Percentiles rank a stretch among this genome's conserved stretches.
phyloP scores from a whole-genome alignment of 2,888 invertebrate genomes.

The Andrena marginata region DNA sequence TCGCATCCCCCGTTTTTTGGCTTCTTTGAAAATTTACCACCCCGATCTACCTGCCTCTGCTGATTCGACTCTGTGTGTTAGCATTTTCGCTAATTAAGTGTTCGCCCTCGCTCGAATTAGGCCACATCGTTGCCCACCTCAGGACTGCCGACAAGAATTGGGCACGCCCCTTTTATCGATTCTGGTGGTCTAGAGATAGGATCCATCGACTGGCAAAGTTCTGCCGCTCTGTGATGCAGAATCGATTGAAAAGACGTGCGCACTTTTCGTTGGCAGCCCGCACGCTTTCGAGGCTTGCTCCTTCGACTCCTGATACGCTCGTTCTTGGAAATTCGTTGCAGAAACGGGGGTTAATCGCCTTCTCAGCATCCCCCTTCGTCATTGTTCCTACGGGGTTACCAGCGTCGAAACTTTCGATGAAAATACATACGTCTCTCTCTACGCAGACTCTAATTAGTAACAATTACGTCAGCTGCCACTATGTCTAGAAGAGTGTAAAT shows the following conservation, averaged over 20 bases:
- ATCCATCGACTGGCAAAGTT: neutral
- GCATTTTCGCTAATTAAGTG: neutral
- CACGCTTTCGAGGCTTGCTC: neutral
- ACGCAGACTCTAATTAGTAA: slow-evolving; percentile 54
- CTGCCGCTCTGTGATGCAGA: neutral
- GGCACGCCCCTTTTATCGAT: slow-evolving; percentile 5
- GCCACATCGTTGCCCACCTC: slow-evolving; percentile 49
- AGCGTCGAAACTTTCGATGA: slow-evolving; percentile 49
- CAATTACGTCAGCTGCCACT: slow-evolving; percentile 60
- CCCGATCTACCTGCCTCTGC: neutral
- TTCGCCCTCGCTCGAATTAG: slow-evolving; percentile 53
- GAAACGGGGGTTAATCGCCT: slow-evolving; percentile 17
- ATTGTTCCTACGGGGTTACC: slow-evolving; percentile 40
- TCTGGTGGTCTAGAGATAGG: neutral
- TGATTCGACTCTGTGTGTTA: neutral
- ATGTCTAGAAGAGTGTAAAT: slow-evolving; percentile 50
- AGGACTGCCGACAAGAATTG: slow-evolving; percentile 13
- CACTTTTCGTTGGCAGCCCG: slow-evolving; percentile 1
- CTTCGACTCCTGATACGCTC: slow-evolving; percentile 35
- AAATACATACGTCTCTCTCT: slow-evolving; percentile 42
- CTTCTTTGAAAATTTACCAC: neutral
- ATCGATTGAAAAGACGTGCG: slow-evolving; percentile 6
- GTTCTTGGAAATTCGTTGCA: slow-evolving; percentile 66
- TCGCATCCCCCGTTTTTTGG: neutral
- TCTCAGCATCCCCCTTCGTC: slow-evolving; percentile 16